Evolutionary conservation across 1,140 invertebrate species (phyloP).

Genomic region (Nebria ingens): DNA sequence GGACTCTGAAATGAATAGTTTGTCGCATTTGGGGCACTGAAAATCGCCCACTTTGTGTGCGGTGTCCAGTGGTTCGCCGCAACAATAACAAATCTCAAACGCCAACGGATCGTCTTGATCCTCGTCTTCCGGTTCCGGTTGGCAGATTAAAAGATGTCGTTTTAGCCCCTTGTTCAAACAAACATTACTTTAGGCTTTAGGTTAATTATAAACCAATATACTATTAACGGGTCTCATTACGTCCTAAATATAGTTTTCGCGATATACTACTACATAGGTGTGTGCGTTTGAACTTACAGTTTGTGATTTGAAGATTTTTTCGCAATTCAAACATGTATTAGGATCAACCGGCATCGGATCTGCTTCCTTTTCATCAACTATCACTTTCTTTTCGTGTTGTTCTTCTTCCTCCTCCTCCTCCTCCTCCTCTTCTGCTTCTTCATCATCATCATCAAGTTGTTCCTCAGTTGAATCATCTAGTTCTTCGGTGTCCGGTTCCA

Average conservation of each 20-base stretch:
- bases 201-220: neutral
- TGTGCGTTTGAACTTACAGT: constrained; percentile 14
- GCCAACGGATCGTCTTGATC: constrained; percentile 25
- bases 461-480: too few relatives aligned
- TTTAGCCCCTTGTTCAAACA: constrained; percentile 26
- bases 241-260: too few relatives aligned
- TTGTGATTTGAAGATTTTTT: neutral
- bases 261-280: constrained; percentile 12
- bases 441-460: neutral
- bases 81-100: constrained; percentile 38
- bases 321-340: constrained; percentile 17
- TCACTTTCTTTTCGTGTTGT: constrained; percentile 11
- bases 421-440: neutral
- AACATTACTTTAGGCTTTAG: neutral
- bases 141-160: constrained; percentile 27
- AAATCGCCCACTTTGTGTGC: constrained; percentile 42
- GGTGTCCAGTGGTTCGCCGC: constrained; percentile 40
- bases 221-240: too few relatives aligned
- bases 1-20: constrained; percentile 59
- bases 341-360: constrained; percentile 29
- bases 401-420: neutral
- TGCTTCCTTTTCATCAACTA: neutral
- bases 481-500: too few relatives aligned
- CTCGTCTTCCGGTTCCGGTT: constrained; percentile 20
- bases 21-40: constrained; percentile 42